Conservation (phyloP, 2,797 vertebrate genomes). For the Darevskia mixta region DNA sequence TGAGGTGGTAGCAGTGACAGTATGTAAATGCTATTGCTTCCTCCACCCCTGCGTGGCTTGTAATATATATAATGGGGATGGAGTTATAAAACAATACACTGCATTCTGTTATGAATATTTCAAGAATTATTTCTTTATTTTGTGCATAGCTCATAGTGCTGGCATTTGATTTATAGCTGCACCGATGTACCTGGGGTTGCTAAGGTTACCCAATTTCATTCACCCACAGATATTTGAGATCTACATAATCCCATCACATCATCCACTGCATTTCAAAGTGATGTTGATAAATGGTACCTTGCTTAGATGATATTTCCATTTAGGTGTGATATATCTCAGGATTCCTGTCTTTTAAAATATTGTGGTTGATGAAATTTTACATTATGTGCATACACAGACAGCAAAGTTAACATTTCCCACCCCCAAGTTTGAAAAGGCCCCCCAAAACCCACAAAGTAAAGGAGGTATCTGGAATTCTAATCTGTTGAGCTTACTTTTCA, state of each 20-base stretch:
- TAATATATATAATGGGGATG: slow-evolving; percentile 74
- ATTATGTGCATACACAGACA: slow-evolving; percentile 74
- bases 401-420: slow-evolving; percentile 59
- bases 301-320: slow-evolving; percentile 96
- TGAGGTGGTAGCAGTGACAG: neutral
- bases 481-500: slow-evolving; percentile 51
- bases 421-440: slow-evolving; percentile 56
- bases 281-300: slow-evolving; percentile 94
- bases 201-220: slow-evolving; percentile 98
- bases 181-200: slow-evolving; percentile 92
- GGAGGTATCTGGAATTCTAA: slow-evolving; percentile 53
- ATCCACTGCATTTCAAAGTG: slow-evolving; percentile 89
- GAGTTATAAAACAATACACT: slow-evolving; percentile 78
- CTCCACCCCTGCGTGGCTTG: slow-evolving; percentile 57
- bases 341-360: slow-evolving; percentile 86
- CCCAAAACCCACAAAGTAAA: slow-evolving; percentile 34
- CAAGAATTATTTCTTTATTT: slow-evolving; percentile 81
- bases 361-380: slow-evolving; percentile 81
- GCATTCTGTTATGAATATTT: slow-evolving; percentile 80
- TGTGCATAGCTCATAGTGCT: slow-evolving; percentile 71
- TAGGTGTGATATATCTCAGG: slow-evolving; percentile 96
- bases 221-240: slow-evolving; percentile 93
- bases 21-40: slow-evolving; percentile 70
- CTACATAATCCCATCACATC: slow-evolving; percentile 98
- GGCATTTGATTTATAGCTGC: slow-evolving; percentile 82